Evolutionary conservation across 2,888 invertebrate species (phyloP).

Genomic region (Chrysina gloriosa): DNA sequence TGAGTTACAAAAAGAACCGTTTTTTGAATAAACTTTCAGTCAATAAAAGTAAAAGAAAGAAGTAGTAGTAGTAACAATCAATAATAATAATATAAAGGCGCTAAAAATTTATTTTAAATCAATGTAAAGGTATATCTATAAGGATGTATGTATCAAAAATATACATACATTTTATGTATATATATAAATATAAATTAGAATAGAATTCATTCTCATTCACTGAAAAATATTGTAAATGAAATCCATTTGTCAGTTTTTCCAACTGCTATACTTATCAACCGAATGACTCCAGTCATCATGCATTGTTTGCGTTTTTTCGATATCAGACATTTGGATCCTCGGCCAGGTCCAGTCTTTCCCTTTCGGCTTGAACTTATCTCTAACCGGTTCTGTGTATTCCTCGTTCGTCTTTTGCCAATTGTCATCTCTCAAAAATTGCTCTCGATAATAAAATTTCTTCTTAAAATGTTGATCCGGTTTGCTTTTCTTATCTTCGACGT

Average conservation of each 20-base stretch:
- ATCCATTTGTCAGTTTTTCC: slow-evolving; percentile 60
- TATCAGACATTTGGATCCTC: slow-evolving; percentile 57
- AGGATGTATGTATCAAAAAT: slow-evolving; percentile 32
- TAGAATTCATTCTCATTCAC: too few species aligned
- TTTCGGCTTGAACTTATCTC: slow-evolving; percentile 77
- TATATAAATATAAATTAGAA: slow-evolving; percentile 41
- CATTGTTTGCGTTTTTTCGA: slow-evolving; percentile 22
- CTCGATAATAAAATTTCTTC: slow-evolving; percentile 82
- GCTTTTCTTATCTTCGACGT: slow-evolving; percentile 63
- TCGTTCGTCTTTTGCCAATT: slow-evolving; percentile 62
- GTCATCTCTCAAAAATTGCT: slow-evolving; percentile 70
- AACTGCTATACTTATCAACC: slow-evolving; percentile 51
- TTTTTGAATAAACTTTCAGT: slow-evolving; percentile 21
- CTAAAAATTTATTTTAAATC: slow-evolving; percentile 10
- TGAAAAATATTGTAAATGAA: slow-evolving; percentile 55
- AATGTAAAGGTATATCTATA: slow-evolving; percentile 28
- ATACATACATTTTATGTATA: slow-evolving; percentile 44
- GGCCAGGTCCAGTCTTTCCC: slow-evolving; percentile 81
- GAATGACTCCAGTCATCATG: slow-evolving; percentile 46
- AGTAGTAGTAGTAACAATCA: neutral
- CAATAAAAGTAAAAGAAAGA: slow-evolving; percentile 9
- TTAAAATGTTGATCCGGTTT: slow-evolving; percentile 79
- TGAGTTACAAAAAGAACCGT: slow-evolving; percentile 9
- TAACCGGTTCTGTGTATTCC: slow-evolving; percentile 57
- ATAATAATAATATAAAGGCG: slow-evolving; percentile 1